Percentiles rank a stretch among this genome's conserved stretches.
Evolutionary conservation across 1,140 invertebrate species (phyloP).

Genomic region (Drosophila sturtevanti): DNA sequence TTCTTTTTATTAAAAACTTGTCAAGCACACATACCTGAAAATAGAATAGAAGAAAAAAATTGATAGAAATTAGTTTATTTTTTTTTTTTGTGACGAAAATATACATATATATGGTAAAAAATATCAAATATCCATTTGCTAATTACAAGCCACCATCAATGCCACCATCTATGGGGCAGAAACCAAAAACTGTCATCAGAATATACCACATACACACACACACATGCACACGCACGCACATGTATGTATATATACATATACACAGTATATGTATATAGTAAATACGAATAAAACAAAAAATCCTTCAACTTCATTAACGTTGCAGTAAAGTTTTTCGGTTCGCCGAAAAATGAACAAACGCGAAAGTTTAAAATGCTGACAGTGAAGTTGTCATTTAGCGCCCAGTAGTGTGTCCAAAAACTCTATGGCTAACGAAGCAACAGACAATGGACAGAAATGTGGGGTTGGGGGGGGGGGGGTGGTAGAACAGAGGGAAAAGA

Average conservation of each 20-base stretch:
- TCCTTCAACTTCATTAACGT: constrained; percentile 75
- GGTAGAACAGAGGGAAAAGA: not conserved
- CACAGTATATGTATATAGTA: no score
- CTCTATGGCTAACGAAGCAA: constrained; percentile 61
- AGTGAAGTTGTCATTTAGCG: constrained; percentile 74
- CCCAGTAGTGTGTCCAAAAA: constrained; percentile 59
- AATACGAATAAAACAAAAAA: constrained; percentile 41
- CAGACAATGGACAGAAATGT: constrained; percentile 56
- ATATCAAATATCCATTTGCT: constrained; percentile 48
- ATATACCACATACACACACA: not conserved
- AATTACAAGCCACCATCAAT: constrained; percentile 41
- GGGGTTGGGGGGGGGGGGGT: no score
- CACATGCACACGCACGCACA: not conserved
- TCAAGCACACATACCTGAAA: constrained; percentile 7
- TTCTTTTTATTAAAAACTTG: not conserved
- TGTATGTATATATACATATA: constrained; percentile 25
- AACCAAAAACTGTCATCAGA: constrained; percentile 8
- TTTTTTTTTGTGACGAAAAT: not conserved
- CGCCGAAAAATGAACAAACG: constrained; percentile 51
- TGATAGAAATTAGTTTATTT: constrained; percentile 14
- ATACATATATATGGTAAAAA: not conserved
- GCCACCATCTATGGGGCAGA: constrained; percentile 6
- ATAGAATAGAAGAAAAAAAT: constrained; percentile 9
- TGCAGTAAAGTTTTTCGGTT: constrained; percentile 53
- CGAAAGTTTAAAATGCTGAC: constrained; percentile 73